A percentile compares a stretch with the other conserved stretches of the same genome.
Conservation (phyloP, 2,797 vertebrate species). For the Chiropotes sagulatus region DNA sequence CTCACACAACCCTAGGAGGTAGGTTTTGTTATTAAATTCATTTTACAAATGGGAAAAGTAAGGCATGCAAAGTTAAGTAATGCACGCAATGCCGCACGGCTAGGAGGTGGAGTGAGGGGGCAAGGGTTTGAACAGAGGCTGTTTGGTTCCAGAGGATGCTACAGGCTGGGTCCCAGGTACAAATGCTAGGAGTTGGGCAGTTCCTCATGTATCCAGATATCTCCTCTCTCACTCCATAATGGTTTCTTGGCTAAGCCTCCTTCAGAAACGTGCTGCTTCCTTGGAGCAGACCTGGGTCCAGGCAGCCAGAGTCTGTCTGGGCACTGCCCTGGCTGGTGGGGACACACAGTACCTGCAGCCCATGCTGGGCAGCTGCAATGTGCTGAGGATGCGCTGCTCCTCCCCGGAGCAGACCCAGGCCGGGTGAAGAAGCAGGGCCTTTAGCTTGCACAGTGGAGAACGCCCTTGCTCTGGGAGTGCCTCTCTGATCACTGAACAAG, state of each 20-base stretch:
- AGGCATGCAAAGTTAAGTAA: not conserved
- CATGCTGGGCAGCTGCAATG: not conserved
- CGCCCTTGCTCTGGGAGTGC: not conserved
- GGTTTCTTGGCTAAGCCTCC: not conserved
- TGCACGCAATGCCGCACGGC: not conserved
- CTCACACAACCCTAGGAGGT: slow-evolving; percentile 35
- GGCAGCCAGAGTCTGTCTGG: not conserved
- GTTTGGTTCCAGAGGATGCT: not conserved
- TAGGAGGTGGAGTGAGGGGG: not conserved
- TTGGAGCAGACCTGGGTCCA: not conserved
- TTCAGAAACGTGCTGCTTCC: not conserved
- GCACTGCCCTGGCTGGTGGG: not conserved
- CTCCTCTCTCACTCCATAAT: not conserved
- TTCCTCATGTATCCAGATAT: not conserved
- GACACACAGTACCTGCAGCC: not conserved
- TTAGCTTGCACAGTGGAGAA: not conserved
- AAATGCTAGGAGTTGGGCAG: not conserved
- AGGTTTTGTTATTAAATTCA: not conserved
- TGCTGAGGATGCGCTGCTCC: not conserved
- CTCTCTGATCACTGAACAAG: slow-evolving; percentile 22
- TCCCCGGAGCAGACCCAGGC: not conserved
- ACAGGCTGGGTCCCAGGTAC: not conserved
- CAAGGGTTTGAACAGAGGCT: not conserved
- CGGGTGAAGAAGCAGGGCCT: not conserved
- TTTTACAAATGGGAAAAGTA: slow-evolving; percentile 51